These are phyloP conservation scores for Stenodema calcarata DNA, from an alignment of 2,888 invertebrate genomes.

Conservation along the genomic window DNA sequence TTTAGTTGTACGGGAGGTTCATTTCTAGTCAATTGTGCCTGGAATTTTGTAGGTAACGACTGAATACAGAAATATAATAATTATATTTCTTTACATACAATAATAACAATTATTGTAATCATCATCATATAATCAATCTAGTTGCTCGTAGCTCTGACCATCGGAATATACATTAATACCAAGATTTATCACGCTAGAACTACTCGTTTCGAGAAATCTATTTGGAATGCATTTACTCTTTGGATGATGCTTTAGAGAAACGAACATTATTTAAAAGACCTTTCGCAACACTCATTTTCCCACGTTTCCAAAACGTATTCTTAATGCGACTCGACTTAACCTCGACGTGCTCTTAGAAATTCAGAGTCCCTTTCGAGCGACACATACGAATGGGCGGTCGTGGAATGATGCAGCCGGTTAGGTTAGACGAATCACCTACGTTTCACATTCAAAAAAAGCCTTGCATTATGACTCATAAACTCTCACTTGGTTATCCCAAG, in stretches of 20 bases:
- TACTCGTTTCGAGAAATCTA: background rate
- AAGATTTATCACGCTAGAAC: no score
- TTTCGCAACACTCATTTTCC: background rate
- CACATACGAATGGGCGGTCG: background rate
- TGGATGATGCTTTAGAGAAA: background rate
- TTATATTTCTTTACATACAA: no score
- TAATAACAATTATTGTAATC: no score
- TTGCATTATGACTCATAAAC: background rate
- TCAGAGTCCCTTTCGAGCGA: background rate
- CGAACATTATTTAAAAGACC: background rate
- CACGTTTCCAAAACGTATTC: background rate
- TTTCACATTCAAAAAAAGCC: background rate
- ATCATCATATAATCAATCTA: no score
- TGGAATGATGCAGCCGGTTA: background rate
- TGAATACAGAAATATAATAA: no score
- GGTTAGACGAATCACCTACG: background rate
- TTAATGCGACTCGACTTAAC: background rate
- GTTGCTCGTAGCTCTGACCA: no score
- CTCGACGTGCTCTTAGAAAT: background rate
- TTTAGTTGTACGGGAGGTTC: no score
- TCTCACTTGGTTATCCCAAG: background rate
- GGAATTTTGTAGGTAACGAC: background rate
- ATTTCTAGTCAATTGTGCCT: no score
- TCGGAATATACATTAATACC: no score
- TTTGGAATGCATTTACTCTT: background rate